Evolutionary conservation across 2,113 vertebrate genomes (phyloP).

Genomic region (Pedetes capensis): DNA sequence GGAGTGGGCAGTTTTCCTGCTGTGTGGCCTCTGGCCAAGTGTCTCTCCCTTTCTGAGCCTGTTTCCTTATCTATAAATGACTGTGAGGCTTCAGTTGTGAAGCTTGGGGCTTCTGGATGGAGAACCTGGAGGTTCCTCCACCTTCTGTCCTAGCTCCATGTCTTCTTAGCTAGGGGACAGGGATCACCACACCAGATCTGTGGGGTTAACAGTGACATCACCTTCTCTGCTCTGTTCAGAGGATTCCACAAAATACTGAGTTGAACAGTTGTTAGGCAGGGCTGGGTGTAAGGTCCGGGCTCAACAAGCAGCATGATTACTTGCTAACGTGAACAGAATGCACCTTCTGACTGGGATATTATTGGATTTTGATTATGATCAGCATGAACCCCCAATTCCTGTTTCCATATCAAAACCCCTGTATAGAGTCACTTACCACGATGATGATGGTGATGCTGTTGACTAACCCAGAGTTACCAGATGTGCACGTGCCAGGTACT

Average conservation of each 20-base stretch:
- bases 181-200: not conserved
- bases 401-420: not conserved
- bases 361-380: not conserved
- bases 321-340: not conserved
- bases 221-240: not conserved
- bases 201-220: not conserved
- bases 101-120: not conserved
- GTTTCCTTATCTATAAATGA: not conserved
- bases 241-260: not conserved
- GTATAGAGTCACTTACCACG: not conserved
- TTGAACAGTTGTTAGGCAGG: not conserved
- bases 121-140: not conserved
- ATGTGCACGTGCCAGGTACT: not conserved
- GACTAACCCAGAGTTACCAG: not conserved
- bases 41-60: not conserved
- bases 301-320: not conserved
- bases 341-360: not conserved
- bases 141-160: not conserved
- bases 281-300: not conserved
- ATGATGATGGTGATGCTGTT: no score
- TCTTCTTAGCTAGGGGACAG: not conserved
- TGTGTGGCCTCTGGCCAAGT: not conserved
- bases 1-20: rapidly evolving
- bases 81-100: not conserved
- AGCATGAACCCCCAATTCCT: not conserved